A percentile compares a stretch with the other conserved stretches of the same genome.
Conservation (phyloP, 2,888 invertebrate genomes). For the Leptinotarsa peninsularis region DNA sequence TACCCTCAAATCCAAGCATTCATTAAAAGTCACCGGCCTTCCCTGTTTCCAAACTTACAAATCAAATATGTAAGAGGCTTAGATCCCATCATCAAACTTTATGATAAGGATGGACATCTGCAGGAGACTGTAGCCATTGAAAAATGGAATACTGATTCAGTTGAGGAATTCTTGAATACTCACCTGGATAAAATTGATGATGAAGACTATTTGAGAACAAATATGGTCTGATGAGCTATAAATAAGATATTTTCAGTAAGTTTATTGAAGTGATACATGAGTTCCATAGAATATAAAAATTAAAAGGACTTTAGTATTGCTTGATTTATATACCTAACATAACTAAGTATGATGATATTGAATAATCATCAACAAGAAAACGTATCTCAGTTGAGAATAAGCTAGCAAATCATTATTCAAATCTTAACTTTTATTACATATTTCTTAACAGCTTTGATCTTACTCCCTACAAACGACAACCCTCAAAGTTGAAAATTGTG, state of each 20-base stretch:
- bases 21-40: slow-evolving; percentile 91
- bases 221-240: slow-evolving; percentile 66
- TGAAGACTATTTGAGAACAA: slow-evolving; percentile 73
- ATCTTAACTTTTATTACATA: too few species aligned
- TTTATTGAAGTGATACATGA: background rate
- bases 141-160: slow-evolving; percentile 98
- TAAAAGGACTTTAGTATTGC: background rate
- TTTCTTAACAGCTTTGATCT: too few species aligned
- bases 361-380: too few species aligned
- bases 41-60: slow-evolving; percentile 90
- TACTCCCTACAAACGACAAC: too few species aligned
- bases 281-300: background rate
- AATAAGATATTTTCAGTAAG: slow-evolving; percentile 9
- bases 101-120: slow-evolving; percentile 86
- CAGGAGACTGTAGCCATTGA: slow-evolving; percentile 94
- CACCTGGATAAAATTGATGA: slow-evolving; percentile 77
- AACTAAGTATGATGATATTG: background rate
- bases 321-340: background rate
- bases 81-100: slow-evolving; percentile 92
- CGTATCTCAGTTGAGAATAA: too few species aligned
- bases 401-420: too few species aligned
- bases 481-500: too few species aligned
- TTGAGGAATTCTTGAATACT: slow-evolving; percentile 94
- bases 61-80: slow-evolving; percentile 94
- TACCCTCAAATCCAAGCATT: slow-evolving; percentile 99